Conservation (phyloP, 2,113 vertebrate species). For the Danionella cerebrum region DNA sequence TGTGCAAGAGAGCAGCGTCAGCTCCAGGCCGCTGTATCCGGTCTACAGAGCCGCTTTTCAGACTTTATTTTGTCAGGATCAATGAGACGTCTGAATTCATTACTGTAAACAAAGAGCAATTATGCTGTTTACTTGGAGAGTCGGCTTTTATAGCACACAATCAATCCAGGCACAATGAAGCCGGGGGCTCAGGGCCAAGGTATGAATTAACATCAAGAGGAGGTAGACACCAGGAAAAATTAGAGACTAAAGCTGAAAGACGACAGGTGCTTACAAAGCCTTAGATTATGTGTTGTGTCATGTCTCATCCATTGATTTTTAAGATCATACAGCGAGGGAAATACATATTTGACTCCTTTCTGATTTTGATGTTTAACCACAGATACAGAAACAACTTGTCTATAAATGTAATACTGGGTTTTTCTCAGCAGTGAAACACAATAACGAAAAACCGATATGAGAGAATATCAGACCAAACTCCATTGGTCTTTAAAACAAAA, state of each 20-base stretch:
- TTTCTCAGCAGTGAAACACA: no score
- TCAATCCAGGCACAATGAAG: constrained; percentile 36
- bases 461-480: no score
- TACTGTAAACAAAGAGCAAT: constrained; percentile 44
- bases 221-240: constrained; percentile 24
- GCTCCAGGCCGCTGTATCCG: background rate
- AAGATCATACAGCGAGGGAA: no score
- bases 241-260: background rate
- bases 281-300: no score
- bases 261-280: no score
- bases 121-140: constrained; percentile 39
- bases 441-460: no score
- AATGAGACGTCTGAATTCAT: constrained; percentile 42
- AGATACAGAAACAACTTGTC: no score
- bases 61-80: constrained; percentile 38
- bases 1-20: background rate
- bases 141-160: constrained; percentile 32
- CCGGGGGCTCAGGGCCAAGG: constrained; percentile 28
- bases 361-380: no score
- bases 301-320: no score
- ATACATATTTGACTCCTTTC: no score
- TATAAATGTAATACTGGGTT: no score
- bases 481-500: no score
- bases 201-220: constrained; percentile 41
- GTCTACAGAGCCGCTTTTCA: constrained; percentile 3